phyloP scores from a whole-genome alignment of 2,797 vertebrate species.

The Labroides dimidiatus region DNA sequence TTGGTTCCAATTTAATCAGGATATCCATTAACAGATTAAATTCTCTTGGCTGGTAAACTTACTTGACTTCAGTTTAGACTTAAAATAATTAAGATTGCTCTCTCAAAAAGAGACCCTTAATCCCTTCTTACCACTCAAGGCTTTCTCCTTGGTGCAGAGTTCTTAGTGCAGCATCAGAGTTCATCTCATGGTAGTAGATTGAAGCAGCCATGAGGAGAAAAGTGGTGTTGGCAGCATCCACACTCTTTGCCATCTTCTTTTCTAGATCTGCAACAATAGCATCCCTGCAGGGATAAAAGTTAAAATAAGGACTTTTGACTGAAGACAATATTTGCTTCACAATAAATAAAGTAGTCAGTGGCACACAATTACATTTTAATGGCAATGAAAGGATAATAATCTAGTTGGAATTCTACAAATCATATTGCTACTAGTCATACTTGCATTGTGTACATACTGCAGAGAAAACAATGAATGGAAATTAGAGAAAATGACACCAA shows the following conservation, averaged over 20 bases:
- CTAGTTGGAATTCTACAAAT: too few species aligned
- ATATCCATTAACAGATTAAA: too few species aligned
- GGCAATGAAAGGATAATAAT: too few species aligned
- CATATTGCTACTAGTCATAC: too few species aligned
- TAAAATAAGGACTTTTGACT: background rate
- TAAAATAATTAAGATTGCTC: background rate
- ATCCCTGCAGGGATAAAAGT: slow-evolving; percentile 79
- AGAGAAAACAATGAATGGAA: too few species aligned
- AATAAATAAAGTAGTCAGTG: background rate
- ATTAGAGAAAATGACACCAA: too few species aligned
- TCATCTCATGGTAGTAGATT: slow-evolving; percentile 91
- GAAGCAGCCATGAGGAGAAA: slow-evolving; percentile 96
- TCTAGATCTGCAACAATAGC: slow-evolving; percentile 89
- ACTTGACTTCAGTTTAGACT: background rate
- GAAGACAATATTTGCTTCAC: background rate
- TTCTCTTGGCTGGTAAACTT: background rate
- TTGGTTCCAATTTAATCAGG: background rate
- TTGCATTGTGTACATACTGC: too few species aligned
- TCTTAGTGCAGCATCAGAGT: slow-evolving; percentile 90
- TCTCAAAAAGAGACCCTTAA: background rate
- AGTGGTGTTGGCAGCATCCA: slow-evolving; percentile 91
- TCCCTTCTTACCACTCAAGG: slow-evolving; percentile 89
- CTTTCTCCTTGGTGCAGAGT: slow-evolving; percentile 94
- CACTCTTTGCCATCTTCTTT: slow-evolving; percentile 92
- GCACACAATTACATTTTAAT: too few species aligned